These are phyloP conservation scores for Lithobates sylvaticus DNA, from an alignment of 2,797 vertebrate species.

Conservation along the genomic window DNA sequence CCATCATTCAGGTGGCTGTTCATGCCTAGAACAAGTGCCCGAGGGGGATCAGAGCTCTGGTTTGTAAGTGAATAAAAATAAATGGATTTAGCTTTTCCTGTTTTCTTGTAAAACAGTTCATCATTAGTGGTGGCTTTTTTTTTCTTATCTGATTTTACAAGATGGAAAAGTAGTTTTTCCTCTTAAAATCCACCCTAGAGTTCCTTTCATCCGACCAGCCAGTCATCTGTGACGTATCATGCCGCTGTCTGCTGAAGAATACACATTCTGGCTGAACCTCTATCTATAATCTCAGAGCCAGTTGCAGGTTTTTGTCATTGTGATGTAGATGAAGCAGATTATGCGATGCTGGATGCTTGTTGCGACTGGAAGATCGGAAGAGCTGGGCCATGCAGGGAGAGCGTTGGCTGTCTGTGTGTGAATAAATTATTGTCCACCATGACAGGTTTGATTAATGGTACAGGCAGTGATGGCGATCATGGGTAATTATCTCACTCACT, in stretches of 20 bases:
- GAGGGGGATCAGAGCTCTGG: no score
- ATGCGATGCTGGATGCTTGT: background rate
- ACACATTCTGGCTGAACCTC: background rate
- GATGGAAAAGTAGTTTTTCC: background rate
- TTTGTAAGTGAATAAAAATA: no score
- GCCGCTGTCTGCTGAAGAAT: background rate
- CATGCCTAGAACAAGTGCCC: no score
- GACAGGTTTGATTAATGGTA: constrained; percentile 47
- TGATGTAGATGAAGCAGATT: background rate
- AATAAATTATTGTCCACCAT: constrained; percentile 46
- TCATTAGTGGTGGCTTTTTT: no score
- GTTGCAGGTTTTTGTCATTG: background rate
- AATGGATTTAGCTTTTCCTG: no score
- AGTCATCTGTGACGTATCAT: background rate
- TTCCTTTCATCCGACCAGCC: background rate
- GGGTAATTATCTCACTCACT: constrained; percentile 46
- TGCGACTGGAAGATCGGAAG: background rate
- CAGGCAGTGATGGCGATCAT: constrained; percentile 28
- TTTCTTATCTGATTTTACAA: background rate
- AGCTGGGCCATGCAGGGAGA: background rate
- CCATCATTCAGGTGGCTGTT: no score
- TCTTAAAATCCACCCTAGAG: constrained; percentile 1
- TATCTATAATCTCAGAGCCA: background rate
- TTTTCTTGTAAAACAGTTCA: no score
- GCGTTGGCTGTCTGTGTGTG: constrained; percentile 5